Base-by-base conservation (phyloP, 1,140 invertebrate genomes). In the Anastrepha obliqua region DNA sequence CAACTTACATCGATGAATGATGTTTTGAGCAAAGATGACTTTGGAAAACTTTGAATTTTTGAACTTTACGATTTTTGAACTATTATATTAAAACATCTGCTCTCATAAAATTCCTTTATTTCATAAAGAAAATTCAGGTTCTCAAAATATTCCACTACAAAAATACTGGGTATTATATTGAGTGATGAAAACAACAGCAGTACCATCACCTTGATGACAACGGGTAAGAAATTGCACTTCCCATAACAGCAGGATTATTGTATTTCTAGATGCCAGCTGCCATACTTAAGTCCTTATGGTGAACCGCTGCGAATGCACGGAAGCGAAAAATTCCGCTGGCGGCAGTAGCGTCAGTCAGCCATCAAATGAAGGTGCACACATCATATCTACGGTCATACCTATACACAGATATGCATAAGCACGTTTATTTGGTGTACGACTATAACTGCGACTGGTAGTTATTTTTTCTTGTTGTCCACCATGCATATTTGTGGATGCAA, bases 221-320 rank as follows among this genome's bases (percentile, higher is more conserved):
- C 44, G 67, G 42, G 15, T 42, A n/a, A 47, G 67, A 42, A 47
- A 70, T 70, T n/a, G 67, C 67, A 44, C 11, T 17, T 42, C 42
- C 42, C 4, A 42, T 3, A 47, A 0, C 39, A 74, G 42, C 15
- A 8, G 67, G 67, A 74, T 29, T 67, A 29, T 3, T 11, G 39
- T 11, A 55, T 55, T 55, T 55, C 51, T 11, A 55, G 51, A 55
- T 8, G 11, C 11, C 29, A 20, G 64, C 39, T 42, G 64, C 29
- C 11, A 9, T 29, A 42, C 9, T 55, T 11, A 55, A 55, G 39
- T 42, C 29, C 39, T 20, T 1, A 67, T 67, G 64, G 20, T 8
- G 15, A 74, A n/a, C 67, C 67, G 67, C 42, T 15, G 67, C 67
- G 17, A 42, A 74, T 44, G 67, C 67, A 74, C 11, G 13, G 67